Percentiles rank a stretch among this genome's conserved stretches.
Evolutionary conservation across 1,140 invertebrate species (phyloP).

Genomic region (Pseudomyrmex flavicornis): DNA sequence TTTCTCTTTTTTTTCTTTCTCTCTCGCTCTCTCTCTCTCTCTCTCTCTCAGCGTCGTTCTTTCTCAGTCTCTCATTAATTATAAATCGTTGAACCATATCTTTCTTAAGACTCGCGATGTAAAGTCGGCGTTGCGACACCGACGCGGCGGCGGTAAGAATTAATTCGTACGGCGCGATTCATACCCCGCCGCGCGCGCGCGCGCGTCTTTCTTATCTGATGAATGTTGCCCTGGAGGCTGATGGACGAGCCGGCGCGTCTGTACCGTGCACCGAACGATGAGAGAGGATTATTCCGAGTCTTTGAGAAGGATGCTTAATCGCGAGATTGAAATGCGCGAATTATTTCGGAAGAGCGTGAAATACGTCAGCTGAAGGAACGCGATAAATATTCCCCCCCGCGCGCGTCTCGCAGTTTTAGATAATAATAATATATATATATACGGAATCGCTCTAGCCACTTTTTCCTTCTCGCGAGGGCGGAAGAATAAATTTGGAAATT

Average conservation of each 20-base stretch:
- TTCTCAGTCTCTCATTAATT: slow-evolving; percentile 21
- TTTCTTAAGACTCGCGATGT: slow-evolving; percentile 18
- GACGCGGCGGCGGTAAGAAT: slow-evolving; percentile 1
- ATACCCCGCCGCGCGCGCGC: slow-evolving; percentile 46
- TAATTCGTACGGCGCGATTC: slow-evolving; percentile 15
- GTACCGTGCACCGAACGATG: not conserved
- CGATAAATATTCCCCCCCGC: no score
- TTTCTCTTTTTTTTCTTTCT: not conserved
- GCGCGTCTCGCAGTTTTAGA: not conserved
- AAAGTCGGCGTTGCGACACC: not conserved
- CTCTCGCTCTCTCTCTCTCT: not conserved
- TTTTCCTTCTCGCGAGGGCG: not conserved
- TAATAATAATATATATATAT: not conserved
- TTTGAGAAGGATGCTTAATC: not conserved
- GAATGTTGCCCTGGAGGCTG: slow-evolving; percentile 29
- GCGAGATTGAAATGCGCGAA: not conserved
- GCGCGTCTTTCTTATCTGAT: slow-evolving; percentile 47
- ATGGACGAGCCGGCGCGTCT: slow-evolving; percentile 14
- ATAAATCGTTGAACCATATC: slow-evolving; percentile 34
- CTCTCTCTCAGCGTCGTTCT: not conserved
- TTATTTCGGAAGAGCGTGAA: not conserved
- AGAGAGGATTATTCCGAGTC: slow-evolving; percentile 39
- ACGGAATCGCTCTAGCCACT: not conserved
- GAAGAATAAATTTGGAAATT: slow-evolving; percentile 1
- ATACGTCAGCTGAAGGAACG: not conserved